Base-by-base conservation (phyloP, 2,797 vertebrate genomes). In the Micropoecilia bifurca region DNA sequence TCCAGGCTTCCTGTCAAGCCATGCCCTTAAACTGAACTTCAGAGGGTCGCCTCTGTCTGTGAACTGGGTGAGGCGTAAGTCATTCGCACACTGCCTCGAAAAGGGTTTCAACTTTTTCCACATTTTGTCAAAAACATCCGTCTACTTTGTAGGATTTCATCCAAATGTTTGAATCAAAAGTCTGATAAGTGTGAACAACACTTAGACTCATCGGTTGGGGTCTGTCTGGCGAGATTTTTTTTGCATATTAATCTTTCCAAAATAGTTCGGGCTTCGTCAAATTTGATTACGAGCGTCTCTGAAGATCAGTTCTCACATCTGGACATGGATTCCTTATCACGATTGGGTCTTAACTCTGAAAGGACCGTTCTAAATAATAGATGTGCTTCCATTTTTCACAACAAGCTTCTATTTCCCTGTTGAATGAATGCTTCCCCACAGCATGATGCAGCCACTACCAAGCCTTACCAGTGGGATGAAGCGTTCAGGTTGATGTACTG, bases 1-100 rank as follows among this genome's bases (percentile, higher is more conserved):
- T 79, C 66, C 25, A 41, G 63, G 75, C 93, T 91, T 91, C 79
- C 87, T 80, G 83, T 80, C 46, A 25, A 36, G 45, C 22, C 22
- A 61, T 82, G 83, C 78, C 87, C 82, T 72, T 22, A 79, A 81
- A 39, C 14, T 83, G 80, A 89, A 88, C 81, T 90, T 83, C 79
- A 14, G 61, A 14, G 33, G 46, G 3, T 18, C 22, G 12, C 41
- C 39, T 45, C 25, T n/a, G 25, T 2, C 9, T 36, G 61, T 63
- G 6, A 63, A 63, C 66, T 25, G 39, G 66, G 25, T 43, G 22
- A 41, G 20, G 33, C 20, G 2, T 12, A 41, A 68, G 20, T 68
- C 36, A 25, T 68, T 4, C 0, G 22, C 36, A 2, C 33, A 2
- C 36, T 25, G 36, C 36, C 33, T 66, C 14, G 2, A 41, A 41